Evolutionary conservation across 2,888 invertebrate genomes (phyloP).

Genomic region (Vesta saturnalis): DNA sequence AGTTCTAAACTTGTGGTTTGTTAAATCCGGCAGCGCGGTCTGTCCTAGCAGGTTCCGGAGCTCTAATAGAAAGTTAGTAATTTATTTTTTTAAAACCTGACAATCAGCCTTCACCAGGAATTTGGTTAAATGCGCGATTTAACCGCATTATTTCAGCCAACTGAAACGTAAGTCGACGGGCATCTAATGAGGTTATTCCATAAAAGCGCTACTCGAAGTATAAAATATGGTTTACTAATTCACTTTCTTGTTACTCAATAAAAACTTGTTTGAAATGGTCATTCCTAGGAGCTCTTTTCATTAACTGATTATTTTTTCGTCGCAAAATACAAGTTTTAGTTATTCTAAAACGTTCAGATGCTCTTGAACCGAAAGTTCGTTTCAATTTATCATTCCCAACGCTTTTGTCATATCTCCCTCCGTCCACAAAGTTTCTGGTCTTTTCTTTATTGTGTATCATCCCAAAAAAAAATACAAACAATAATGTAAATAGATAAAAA

Average conservation of each 20-base stretch:
- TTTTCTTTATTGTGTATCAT: too few relatives aligned
- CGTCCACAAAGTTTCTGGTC: too few relatives aligned
- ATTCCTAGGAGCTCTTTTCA: slow-evolving; percentile 15
- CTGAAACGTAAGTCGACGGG: neutral
- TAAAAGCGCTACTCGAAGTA: neutral
- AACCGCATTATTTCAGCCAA: neutral
- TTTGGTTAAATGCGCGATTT: neutral
- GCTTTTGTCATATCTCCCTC: too few relatives aligned
- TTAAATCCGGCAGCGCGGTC: neutral
- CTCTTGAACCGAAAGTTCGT: too few relatives aligned
- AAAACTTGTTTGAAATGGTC: slow-evolving; percentile 7
- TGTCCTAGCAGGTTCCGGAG: too few relatives aligned
- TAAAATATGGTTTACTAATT: neutral
- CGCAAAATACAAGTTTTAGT: too few relatives aligned
- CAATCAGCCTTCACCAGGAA: neutral
- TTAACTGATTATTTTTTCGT: too few relatives aligned
- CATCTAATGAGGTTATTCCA: neutral
- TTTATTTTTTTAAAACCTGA: slow-evolving; percentile 4
- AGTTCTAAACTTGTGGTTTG: slow-evolving; percentile 7
- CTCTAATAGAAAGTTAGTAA: too few relatives aligned
- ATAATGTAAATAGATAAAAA: too few relatives aligned
- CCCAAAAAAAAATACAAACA: too few relatives aligned
- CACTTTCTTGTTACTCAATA: neutral
- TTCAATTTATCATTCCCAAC: too few relatives aligned
- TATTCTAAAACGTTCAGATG: too few relatives aligned